These are phyloP conservation scores for Agrotis exclamationis DNA, from an alignment of 2,888 invertebrate genomes.

Conservation along the genomic window DNA sequence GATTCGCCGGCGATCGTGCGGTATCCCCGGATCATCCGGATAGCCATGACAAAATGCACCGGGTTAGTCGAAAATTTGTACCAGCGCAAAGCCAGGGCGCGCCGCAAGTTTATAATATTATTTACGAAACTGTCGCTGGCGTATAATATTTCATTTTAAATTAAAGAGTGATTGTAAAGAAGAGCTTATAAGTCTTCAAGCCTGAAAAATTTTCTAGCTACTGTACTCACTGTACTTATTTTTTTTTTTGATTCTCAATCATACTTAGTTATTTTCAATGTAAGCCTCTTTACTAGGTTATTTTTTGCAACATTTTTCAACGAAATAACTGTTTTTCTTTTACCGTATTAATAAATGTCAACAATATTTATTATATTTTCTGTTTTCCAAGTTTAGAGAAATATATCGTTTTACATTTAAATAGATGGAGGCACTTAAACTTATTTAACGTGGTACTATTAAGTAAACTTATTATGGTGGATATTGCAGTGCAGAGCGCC, in stretches of 20 bases:
- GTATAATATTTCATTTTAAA: conserved; percentile 9
- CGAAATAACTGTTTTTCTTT: conserved; percentile 27
- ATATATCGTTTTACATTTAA: conserved; percentile 48
- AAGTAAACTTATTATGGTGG: no score
- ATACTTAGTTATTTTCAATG: conserved; percentile 29
- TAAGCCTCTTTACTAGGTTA: conserved; percentile 23
- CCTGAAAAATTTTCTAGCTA: conserved; percentile 30
- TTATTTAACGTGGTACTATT: conserved; percentile 43
- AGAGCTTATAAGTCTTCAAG: conserved; percentile 28
- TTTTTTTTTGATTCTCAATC: conserved; percentile 33
- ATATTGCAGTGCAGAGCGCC: conserved; percentile 41
- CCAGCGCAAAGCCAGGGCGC: neutral
- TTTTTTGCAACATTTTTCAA: conserved; percentile 17
- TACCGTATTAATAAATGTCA: conserved; percentile 43
- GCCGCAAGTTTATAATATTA: conserved; percentile 16
- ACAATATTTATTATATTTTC: conserved; percentile 23
- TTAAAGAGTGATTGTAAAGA: conserved; percentile 14
- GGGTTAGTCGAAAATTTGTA: no score
- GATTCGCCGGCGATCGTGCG: no score
- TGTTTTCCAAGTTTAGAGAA: conserved; percentile 20
- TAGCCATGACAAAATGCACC: no score
- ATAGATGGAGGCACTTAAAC: conserved; percentile 52
- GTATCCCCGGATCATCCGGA: no score
- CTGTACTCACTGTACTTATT: conserved; percentile 36
- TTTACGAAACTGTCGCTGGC: conserved; percentile 16